Conservation (phyloP, 2,797 vertebrate species). For the Microctenopoma stevenorrisi region DNA sequence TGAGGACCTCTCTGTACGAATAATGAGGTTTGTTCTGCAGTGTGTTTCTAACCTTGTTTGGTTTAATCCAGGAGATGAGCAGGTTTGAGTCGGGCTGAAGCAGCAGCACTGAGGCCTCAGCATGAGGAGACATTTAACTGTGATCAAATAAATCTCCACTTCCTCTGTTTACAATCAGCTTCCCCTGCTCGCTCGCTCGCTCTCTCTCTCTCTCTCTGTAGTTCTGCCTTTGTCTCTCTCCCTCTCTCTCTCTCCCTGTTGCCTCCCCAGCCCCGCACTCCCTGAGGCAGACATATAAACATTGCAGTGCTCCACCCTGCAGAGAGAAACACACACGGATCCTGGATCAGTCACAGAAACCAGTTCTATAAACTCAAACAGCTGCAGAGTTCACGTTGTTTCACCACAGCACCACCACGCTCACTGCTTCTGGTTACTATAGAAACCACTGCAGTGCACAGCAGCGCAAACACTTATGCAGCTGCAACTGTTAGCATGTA, state of each 20-base stretch:
- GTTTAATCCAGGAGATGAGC: too few relatives aligned
- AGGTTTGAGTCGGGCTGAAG: too few relatives aligned
- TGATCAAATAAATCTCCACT: constrained; percentile 50
- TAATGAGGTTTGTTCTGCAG: too few relatives aligned
- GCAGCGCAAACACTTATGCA: neutral
- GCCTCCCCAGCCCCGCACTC: neutral
- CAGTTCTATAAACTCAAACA: neutral
- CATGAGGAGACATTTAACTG: constrained; percentile 40
- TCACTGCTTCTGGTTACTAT: neutral
- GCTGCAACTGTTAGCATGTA: constrained; percentile 1
- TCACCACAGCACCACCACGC: neutral
- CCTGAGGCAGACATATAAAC: neutral
- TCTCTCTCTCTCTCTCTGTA: neutral
- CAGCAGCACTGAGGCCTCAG: constrained; percentile 17
- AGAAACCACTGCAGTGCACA: constrained; percentile 12
- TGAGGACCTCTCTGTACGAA: too few relatives aligned
- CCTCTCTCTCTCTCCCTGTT: neutral
- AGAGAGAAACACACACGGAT: constrained; percentile 6
- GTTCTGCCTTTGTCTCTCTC: neutral
- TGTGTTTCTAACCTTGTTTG: too few relatives aligned
- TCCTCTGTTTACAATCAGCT: constrained; percentile 50
- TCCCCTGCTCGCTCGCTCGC: neutral
- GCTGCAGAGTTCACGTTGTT: constrained; percentile 8
- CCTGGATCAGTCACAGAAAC: constrained; percentile 1
- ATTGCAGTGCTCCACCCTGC: constrained; percentile 7